Evolutionary conservation across 2,888 invertebrate species (phyloP), one percentile per base, ranked within the genome.

Genomic region (Phytoseiulus persimilis): DNA sequence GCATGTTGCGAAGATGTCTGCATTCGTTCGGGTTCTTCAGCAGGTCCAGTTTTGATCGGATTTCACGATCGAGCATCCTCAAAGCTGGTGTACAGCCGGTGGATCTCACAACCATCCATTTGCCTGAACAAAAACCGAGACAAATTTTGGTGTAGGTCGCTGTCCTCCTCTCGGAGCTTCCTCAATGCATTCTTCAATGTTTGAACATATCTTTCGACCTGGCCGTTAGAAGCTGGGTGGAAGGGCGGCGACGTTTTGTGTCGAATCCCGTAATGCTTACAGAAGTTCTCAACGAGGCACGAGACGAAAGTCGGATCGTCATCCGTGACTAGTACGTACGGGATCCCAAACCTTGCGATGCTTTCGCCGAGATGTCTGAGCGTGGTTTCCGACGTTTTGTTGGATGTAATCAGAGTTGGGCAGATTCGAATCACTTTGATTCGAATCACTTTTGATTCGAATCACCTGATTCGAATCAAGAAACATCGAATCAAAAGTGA

Each of bases 171-270:
- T 84, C 6, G 5, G 39, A 83, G 83, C 31, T 89, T 89, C 31
- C 6, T 33, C 83, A 89, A 31, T 9, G 83, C 9, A 9, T 89
- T 0, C 32, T 89, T 83, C n/a, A 89, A 89, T 5, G 90, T 89
- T 31, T 89, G 90, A 11, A 89, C 83, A 9, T 45, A 83, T 46
- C 90, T 5, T 83, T 89, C 90, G 31, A 65, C 14, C 31, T 83
- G 39, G 5, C 90, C 90, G 14, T 89, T 89, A 6, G 90, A 89
- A 83, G 65, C 83, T 9, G 90, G 90, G 14, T 83, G 90, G 32
- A 33, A 89, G 2, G 89, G 89, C 3, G 46, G 39, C 5, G 89
- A 89, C 23, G 89, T 89, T 89, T 23, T 89, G 31, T 89, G 89
- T 31, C 83, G 45, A 45, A 89, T 32, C 28, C 28, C 89, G 46